Evolutionary conservation across 1,140 invertebrate species (phyloP).

Genomic region (Leptestheria dahalacensis): DNA sequence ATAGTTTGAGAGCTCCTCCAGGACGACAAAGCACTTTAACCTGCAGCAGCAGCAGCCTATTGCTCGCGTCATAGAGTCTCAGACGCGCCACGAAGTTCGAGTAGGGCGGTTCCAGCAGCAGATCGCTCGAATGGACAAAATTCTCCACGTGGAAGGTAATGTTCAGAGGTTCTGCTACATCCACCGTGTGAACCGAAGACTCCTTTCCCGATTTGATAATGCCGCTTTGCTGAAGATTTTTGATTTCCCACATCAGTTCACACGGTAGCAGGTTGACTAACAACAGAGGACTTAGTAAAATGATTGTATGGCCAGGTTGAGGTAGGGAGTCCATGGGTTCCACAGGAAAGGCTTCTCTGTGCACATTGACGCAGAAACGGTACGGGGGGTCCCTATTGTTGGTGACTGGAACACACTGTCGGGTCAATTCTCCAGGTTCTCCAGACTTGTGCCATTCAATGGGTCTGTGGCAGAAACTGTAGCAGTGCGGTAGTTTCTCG

Average conservation of each 20-base stretch:
- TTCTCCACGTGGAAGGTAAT: conserved; percentile 64
- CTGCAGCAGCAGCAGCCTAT: conserved; percentile 45
- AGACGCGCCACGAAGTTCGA: conserved; percentile 35
- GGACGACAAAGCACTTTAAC: conserved; percentile 10
- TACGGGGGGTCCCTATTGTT: conserved; percentile 29
- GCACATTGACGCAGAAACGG: conserved; percentile 19
- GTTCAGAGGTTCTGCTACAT: conserved; percentile 50
- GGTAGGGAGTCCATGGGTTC: conserved; percentile 21
- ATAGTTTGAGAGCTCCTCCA: conserved; percentile 26
- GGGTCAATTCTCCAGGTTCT: conserved; percentile 37
- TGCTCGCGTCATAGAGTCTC: conserved; percentile 48
- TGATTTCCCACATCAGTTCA: conserved; percentile 41
- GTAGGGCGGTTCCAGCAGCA: conserved; percentile 28
- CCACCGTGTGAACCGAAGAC: conserved; percentile 30
- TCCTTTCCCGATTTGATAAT: conserved; percentile 45
- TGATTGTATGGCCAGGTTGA: conserved; percentile 71
- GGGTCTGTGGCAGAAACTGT: conserved; percentile 41
- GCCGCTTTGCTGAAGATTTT: conserved; percentile 27
- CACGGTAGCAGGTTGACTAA: conserved; percentile 46
- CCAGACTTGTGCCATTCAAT: conserved; percentile 46
- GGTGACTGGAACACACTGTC: conserved; percentile 28
- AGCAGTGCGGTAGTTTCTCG: conserved; percentile 28
- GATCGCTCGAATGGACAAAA: conserved; percentile 50
- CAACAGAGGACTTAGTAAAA: conserved; percentile 63
- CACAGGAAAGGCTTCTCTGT: conserved; percentile 14